Percentiles rank a stretch among this genome's conserved stretches.
Evolutionary conservation across 2,113 vertebrate species (phyloP).

Genomic region (Odocoileus hemionus): DNA sequence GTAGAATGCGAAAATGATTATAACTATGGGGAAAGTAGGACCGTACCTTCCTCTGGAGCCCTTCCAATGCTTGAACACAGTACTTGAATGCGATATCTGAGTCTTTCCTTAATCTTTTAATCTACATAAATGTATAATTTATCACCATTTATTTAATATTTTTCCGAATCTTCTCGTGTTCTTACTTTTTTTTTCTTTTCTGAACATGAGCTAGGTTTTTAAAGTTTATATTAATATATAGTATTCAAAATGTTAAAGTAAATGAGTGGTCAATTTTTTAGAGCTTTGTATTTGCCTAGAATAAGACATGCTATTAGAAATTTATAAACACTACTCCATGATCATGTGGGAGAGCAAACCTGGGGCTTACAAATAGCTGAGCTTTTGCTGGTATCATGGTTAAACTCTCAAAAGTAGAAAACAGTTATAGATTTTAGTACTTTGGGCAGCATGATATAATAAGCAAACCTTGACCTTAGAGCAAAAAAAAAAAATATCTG

Average conservation of each 20-base stretch:
- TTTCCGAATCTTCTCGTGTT: background rate
- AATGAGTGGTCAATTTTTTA: background rate
- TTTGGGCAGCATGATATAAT: background rate
- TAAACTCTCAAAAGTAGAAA: background rate
- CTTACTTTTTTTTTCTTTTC: background rate
- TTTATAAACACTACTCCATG: background rate
- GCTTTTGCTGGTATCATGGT: background rate
- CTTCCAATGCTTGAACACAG: background rate
- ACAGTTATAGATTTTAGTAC: background rate
- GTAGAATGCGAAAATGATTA: background rate
- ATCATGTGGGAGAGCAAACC: background rate
- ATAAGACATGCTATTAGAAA: background rate
- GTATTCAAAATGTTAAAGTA: background rate
- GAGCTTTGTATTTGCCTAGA: background rate
- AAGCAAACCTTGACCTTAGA: background rate
- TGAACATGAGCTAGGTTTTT: background rate
- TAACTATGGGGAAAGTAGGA: background rate
- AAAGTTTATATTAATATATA: background rate
- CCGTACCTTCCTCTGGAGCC: rapidly evolving
- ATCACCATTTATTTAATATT: background rate
- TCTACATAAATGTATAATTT: background rate
- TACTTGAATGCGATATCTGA: background rate
- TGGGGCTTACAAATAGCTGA: background rate
- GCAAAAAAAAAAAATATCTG: background rate
- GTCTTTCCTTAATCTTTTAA: background rate